Evolutionary conservation across 2,113 vertebrate genomes (phyloP).

Genomic region (Daphoenositta chrysoptera): DNA sequence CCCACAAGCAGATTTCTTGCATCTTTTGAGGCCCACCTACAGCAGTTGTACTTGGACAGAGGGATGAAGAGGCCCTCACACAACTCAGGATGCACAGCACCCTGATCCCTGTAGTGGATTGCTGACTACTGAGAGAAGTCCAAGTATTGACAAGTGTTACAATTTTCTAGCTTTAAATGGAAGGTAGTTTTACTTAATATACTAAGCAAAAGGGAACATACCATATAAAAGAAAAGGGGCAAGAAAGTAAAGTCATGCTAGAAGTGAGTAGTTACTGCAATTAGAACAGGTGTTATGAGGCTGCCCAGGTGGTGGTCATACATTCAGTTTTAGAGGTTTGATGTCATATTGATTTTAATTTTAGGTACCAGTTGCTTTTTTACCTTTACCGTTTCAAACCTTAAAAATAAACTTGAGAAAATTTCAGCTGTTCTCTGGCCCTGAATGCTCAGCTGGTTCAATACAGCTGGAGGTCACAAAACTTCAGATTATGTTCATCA

Average conservation of each 20-base stretch:
- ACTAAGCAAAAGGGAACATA: background rate
- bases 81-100: background rate
- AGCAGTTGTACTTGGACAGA: background rate
- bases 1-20: background rate
- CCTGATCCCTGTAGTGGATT: background rate
- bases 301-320: background rate
- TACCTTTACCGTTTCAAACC: background rate
- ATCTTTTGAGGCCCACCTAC: constrained; percentile 20
- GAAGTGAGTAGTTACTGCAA: background rate
- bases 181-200: background rate
- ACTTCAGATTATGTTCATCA: background rate
- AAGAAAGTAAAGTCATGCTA: background rate
- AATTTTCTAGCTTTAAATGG: constrained; percentile 18
- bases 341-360: background rate
- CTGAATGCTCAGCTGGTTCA: background rate
- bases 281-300: background rate
- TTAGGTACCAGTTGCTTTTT: background rate
- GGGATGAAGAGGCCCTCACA: background rate
- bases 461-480: background rate
- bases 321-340: background rate
- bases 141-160: background rate
- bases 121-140: background rate
- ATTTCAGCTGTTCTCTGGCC: background rate
- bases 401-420: background rate
- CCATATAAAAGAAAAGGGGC: background rate